phyloP scores from a whole-genome alignment of 64 coral and sea anemone genomes.

The Stichodactyla mertensii region DNA sequence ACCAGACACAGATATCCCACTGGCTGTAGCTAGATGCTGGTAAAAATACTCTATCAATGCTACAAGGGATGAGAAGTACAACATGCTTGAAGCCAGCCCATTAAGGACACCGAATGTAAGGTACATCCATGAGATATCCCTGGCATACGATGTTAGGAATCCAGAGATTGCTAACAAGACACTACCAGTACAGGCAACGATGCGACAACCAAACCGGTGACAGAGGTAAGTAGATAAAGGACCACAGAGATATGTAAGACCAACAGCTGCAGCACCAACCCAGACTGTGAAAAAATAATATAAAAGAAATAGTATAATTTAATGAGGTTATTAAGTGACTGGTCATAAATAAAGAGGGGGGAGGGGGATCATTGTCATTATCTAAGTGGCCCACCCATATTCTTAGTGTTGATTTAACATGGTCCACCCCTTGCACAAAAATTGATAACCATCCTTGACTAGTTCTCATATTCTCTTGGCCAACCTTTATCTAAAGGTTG shows the following conservation, averaged over 20 bases:
- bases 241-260: constrained; percentile 55
- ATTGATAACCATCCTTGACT: too few species aligned
- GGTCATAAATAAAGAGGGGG: too few species aligned
- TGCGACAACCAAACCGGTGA: constrained; percentile 58
- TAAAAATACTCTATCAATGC: constrained; percentile 77
- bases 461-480: too few species aligned
- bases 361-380: too few species aligned
- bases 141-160: constrained; percentile 56
- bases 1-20: constrained; percentile 61
- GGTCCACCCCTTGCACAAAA: too few species aligned
- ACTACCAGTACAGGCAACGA: constrained; percentile 61
- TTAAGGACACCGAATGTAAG: constrained; percentile 63
- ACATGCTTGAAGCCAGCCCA: constrained; percentile 67
- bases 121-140: constrained; percentile 57
- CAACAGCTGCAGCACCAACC: constrained; percentile 72
- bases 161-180: constrained; percentile 31
- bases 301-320: too few species aligned
- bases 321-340: too few species aligned
- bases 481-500: too few species aligned
- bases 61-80: constrained; percentile 68
- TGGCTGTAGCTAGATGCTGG: constrained; percentile 62
- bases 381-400: too few species aligned
- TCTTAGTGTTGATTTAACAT: too few species aligned
- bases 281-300: constrained; percentile 57
- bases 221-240: constrained; percentile 63